phyloP scores from a whole-genome alignment of 2,113 vertebrate genomes.

The Pogonocichla stellata region DNA sequence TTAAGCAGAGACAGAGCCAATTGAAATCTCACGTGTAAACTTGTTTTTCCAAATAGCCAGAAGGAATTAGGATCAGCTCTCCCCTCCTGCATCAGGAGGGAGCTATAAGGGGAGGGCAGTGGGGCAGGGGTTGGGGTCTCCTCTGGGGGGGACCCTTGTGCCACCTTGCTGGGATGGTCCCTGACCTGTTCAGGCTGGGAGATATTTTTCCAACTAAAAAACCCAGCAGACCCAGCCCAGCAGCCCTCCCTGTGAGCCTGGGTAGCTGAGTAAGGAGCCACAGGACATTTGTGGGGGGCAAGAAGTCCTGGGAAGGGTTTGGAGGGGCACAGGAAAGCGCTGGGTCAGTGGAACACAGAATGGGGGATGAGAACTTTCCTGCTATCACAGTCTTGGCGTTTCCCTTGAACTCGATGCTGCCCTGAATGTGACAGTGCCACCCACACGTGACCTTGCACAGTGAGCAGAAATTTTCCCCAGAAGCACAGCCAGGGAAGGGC shows the following conservation, averaged over 20 bases:
- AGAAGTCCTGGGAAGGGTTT: background rate
- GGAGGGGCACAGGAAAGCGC: background rate
- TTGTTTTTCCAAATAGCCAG: background rate
- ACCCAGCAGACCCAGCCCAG: rapidly evolving
- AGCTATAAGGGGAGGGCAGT: rapidly evolving
- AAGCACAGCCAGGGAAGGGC: background rate
- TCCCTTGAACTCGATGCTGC: background rate
- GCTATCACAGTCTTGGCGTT: rapidly evolving
- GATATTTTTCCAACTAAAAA: background rate
- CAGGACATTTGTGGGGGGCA: rapidly evolving
- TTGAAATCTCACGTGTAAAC: constrained; percentile 3
- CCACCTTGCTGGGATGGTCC: background rate
- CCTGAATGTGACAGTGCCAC: background rate
- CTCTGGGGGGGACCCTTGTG: background rate
- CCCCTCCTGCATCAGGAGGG: rapidly evolving
- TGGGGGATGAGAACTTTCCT: background rate
- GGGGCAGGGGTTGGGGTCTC: background rate
- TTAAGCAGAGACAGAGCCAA: constrained; percentile 1
- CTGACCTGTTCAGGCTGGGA: rapidly evolving
- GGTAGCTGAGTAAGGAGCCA: background rate
- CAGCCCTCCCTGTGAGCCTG: background rate
- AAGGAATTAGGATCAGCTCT: background rate
- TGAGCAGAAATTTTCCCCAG: background rate
- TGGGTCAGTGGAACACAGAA: background rate
- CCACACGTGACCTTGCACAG: background rate